Base-by-base conservation (phyloP, 2,888 invertebrate genomes). In the Agriopis marginaria region DNA sequence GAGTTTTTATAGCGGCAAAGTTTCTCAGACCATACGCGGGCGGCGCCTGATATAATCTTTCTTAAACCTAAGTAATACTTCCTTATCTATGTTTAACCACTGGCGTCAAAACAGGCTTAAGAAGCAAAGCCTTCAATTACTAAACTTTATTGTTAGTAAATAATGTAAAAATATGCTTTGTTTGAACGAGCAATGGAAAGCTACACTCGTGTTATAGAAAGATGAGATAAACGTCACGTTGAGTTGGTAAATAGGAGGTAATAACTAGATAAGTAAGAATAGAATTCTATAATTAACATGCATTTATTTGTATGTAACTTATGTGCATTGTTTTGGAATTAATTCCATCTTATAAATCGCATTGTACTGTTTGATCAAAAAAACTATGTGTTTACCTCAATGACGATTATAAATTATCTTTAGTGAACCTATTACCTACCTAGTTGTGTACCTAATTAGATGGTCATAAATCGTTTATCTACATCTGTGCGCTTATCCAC, bases 171-270 rank as follows among this genome's bases (percentile, higher is more conserved):
- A 77, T 75, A 67, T 47, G 73, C n/a, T 53, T 23, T 78, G 75
- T 86, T 84, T 86, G 75, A 68, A 47, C 64, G 77, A 59, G 75
- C 42, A 78, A 72, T 84, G 89, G 89, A 90, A 90, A 86, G 69
- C 74, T 74, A 80, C 83, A 74, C n/a, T 12, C 47, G 53, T 53
- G 58, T 66, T 47, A 70, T 62, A 23, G 10, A 55, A 56, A 60
- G 14, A 23, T 66, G 39, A 23, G 49, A 32, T 61, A 54, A 54
- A 55, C 54, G 54, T 66, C 17, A 47, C 40, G 23, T 14, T 39
- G n/a, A 14, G 14, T 32, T 32, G 32, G 32, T 23, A 58, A 56
- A 44, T 51, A 64, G 5, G 8, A 14, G 42, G 14, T 51, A 17
- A 49, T 63, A 58, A 58, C 11, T 7, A 58, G 56, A 44, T 63